A percentile compares a stretch with the other conserved stretches of the same genome.
These are phyloP conservation scores for Setophaga coronata DNA, from an alignment of 2,113 vertebrate species.

Conservation along the genomic window DNA sequence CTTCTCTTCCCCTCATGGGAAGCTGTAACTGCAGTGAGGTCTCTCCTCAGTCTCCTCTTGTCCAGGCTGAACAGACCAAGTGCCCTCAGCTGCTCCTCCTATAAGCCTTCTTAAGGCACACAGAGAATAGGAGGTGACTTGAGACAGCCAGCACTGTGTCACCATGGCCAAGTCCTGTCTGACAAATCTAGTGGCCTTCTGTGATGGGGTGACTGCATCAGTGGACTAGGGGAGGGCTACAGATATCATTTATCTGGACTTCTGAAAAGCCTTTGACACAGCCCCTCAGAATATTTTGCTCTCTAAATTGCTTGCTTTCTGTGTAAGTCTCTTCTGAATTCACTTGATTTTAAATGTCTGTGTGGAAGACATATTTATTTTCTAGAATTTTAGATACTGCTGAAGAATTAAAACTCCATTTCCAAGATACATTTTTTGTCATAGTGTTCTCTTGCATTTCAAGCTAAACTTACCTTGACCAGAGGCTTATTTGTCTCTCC, in stretches of 20 bases:
- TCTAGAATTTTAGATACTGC: background rate
- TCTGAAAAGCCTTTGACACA: background rate
- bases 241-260: background rate
- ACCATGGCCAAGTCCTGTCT: background rate
- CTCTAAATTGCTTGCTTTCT: background rate
- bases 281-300: background rate
- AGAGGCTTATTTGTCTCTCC: background rate
- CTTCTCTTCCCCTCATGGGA: rapidly evolving
- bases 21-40: rapidly evolving
- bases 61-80: background rate
- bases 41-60: background rate
- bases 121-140: background rate
- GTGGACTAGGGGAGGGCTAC: background rate
- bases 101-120: background rate
- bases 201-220: background rate
- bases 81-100: background rate
- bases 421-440: background rate
- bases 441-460: background rate
- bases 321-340: background rate
- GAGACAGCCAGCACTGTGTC: background rate
- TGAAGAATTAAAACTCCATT: background rate
- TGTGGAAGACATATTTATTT: background rate
- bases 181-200: background rate
- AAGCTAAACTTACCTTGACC: background rate
- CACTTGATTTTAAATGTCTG: background rate